A percentile compares a stretch with the other conserved stretches of the same genome.
Evolutionary conservation across 2,113 vertebrate genomes (phyloP).

Genomic region (Myotis yumanensis): DNA sequence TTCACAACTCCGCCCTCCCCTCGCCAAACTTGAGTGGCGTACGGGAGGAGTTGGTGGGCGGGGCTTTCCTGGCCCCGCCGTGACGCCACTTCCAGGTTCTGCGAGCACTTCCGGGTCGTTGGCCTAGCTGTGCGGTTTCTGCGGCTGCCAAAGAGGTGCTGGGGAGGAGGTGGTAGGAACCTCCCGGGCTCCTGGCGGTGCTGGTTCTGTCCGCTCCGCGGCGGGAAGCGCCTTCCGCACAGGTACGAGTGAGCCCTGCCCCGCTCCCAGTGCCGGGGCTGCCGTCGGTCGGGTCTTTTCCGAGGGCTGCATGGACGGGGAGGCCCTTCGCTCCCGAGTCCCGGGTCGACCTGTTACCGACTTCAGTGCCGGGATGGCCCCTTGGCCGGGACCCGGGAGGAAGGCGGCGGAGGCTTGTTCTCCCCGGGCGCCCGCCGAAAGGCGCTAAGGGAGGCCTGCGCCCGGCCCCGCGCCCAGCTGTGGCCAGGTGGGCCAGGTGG

Average conservation of each 20-base stretch:
- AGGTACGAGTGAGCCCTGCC: constrained; percentile 24
- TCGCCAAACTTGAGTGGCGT: accelerated
- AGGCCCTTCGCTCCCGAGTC: neutral
- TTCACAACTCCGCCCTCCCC: no score
- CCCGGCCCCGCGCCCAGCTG: neutral
- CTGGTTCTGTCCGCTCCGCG: neutral
- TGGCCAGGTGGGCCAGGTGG: neutral
- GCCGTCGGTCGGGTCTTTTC: neutral
- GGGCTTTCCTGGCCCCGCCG: accelerated
- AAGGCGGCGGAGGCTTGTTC: neutral
- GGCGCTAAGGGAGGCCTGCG: neutral
- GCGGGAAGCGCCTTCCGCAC: constrained; percentile 49
- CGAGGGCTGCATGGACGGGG: neutral
- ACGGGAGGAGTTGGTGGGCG: neutral
- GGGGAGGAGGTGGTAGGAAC: neutral
- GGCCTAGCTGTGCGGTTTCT: neutral
- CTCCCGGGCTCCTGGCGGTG: no score
- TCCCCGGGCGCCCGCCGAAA: neutral
- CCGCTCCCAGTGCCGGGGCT: neutral
- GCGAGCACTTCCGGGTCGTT: constrained; percentile 67
- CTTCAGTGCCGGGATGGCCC: neutral
- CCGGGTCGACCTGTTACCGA: neutral
- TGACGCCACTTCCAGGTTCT: constrained; percentile 60
- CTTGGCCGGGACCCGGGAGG: neutral
- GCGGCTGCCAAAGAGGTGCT: neutral